Evolutionary conservation across 2,113 vertebrate species (phyloP).

Genomic region (Papio anubis): DNA sequence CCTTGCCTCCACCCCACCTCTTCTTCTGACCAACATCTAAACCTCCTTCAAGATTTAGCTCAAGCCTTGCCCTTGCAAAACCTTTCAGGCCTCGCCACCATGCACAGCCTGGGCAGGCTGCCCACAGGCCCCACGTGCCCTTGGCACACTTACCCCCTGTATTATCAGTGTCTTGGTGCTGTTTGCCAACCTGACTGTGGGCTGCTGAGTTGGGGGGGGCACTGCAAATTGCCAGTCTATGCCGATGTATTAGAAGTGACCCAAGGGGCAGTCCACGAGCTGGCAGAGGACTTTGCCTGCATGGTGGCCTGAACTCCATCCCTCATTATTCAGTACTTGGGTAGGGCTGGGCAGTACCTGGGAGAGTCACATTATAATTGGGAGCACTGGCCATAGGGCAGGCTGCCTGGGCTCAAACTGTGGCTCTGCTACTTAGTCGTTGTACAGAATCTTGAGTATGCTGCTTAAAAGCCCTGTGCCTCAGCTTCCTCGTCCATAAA

Average conservation of each 20-base stretch:
- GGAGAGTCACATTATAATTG: accelerated
- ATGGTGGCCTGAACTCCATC: not conserved
- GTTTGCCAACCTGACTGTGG: not conserved
- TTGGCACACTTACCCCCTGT: no score
- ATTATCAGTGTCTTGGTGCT: accelerated
- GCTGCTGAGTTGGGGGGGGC: not conserved
- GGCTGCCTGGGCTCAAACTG: not conserved
- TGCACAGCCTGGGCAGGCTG: accelerated
- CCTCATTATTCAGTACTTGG: not conserved
- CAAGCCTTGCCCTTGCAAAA: not conserved
- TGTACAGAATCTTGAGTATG: accelerated
- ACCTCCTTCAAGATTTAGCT: no score
- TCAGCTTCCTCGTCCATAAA: not conserved
- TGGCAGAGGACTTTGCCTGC: not conserved
- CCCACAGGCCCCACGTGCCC: accelerated
- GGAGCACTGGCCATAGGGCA: no score
- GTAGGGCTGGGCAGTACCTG: not conserved
- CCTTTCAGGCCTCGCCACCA: not conserved
- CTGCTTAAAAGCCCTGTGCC: not conserved
- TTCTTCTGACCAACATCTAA: not conserved
- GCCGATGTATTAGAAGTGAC: not conserved
- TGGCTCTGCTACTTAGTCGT: not conserved
- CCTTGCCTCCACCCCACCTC: accelerated
- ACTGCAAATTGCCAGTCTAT: accelerated
- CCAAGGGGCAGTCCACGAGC: not conserved